Evolutionary conservation across 2,797 vertebrate genomes (phyloP).

Genomic region (Centroberyx gerrardi): DNA sequence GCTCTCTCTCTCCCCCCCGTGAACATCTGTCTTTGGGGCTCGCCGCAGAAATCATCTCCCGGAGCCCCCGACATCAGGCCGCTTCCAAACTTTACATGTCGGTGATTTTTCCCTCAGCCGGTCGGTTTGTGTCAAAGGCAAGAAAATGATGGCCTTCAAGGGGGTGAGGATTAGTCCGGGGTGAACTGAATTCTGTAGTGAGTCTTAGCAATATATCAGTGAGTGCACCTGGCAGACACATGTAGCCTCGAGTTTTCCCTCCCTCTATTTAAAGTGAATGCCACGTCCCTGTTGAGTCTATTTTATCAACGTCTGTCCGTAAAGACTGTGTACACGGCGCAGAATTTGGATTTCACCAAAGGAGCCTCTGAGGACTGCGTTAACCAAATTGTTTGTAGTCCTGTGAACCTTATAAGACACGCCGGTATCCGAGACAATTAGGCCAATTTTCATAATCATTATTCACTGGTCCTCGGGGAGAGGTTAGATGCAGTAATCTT

Average conservation of each 20-base stretch:
- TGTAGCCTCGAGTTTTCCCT: conserved; percentile 80
- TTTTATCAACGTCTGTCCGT: conserved; percentile 42
- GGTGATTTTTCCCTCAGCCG: conserved; percentile 82
- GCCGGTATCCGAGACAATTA: conserved; percentile 66
- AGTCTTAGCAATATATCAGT: conserved; percentile 79
- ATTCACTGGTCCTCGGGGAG: conserved; percentile 60
- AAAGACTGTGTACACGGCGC: neutral
- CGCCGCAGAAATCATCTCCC: conserved; percentile 84
- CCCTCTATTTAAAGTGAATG: conserved; percentile 48
- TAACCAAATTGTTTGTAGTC: conserved; percentile 62
- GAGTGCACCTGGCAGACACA: conserved; percentile 87
- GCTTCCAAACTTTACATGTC: conserved; percentile 84
- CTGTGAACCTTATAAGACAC: conserved; percentile 51
- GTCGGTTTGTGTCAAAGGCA: conserved; percentile 85
- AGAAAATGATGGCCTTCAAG: conserved; percentile 78
- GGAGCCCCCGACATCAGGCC: conserved; percentile 71
- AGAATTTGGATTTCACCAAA: conserved; percentile 24
- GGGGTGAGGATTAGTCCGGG: conserved; percentile 81
- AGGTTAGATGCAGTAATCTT: conserved; percentile 48
- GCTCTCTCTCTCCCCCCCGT: conserved; percentile 80
- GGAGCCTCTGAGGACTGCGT: conserved; percentile 23
- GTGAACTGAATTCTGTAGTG: conserved; percentile 62
- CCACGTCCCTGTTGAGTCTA: conserved; percentile 31
- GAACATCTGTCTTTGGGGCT: conserved; percentile 86
- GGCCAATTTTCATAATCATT: conserved; percentile 70